Base-by-base conservation (phyloP, 2,113 vertebrate genomes). In the Cavia aperea region DNA sequence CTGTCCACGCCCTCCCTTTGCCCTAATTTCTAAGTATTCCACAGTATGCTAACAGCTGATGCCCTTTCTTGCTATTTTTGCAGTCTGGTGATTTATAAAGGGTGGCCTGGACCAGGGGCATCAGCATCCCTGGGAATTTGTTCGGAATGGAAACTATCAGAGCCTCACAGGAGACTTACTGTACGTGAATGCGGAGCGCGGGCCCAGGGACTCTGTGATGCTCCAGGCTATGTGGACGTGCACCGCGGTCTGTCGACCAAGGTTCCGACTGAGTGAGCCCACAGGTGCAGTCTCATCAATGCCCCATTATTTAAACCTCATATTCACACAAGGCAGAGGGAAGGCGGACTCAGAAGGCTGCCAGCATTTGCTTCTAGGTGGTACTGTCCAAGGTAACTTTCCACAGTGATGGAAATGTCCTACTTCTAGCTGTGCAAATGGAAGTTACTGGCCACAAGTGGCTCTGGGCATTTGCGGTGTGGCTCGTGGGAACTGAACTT, bases 371-470 rank as follows among this genome's bases (percentile, higher is more conserved):
- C 31, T 81, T 49, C 12, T 18, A 36, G 46, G 66, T 18, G 29
- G 73, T 70, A 49, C 10, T 13, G 39, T 68, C 68, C 54, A 39
- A 24, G 7, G 8, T 16, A 79, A 43, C 29, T 26, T 77, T 78
- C 68, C 11, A 21, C 14, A 46, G 33, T 58, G 36, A 63, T 0
- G 39, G 58, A 65, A 36, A 39, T 0, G 13, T 24, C 54, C 54
- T 51, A 0, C 8, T 7, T 33, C 60, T 26, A 1, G 46, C 14
- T 58, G 66, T n/a, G 16, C 12, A 0, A 13, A 49, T 0, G 8
- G 78, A 1, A 63, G 83, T 66, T 78, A 21, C 11, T 2, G 29
- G 85, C 46, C 36, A 19, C 11, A 18, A 1, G 29, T 11, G 72
- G 46, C 79, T 46, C 18, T 31, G 36, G 33, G 63, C 39, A 56